Base-by-base conservation (phyloP, 2,888 invertebrate genomes). In the Cephus pygmeus region DNA sequence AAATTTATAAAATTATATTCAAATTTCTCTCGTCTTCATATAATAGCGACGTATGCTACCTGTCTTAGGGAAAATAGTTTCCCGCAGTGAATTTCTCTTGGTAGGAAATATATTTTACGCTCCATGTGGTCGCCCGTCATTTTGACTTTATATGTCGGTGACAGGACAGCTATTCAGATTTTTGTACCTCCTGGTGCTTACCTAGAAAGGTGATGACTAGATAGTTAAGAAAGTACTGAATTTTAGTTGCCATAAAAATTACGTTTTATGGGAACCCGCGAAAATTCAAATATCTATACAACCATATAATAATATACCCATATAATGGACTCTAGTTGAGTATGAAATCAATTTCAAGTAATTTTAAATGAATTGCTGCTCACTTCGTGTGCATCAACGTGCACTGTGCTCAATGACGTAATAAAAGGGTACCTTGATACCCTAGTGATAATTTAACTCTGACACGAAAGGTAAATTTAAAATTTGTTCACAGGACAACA, bases 161-260 rank as follows among this genome's bases (percentile, higher is more conserved):
- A 77, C 74, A 77, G 74, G 71, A 75, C 75, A 75, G 71, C 75
- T 69, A 31, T 71, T 77, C 31, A 56, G 56, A 34, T 71, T 71
- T 56, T 34, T 71, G 71, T 71, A 12, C 77, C 77, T 77, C 77
- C 77, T 30, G 77, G n/a, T 23, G 77, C 71, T 75, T 75, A 56
- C 71, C 75, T 75, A 71, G 77, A 75, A 77, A 75, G 77, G 77
- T 77, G 77, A 77, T 77, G 77, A 77, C 77, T 77, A 56, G 75
- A 75, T 77, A 77, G 69, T 77, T 75, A 71, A 77, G 69, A 34
- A 68, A 77, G 75, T 35, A 69, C 68, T 34, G 75, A 77, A 71
- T 69, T 75, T 11, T 9, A 75, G 15, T 75, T 74, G 75, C 40
- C 77, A 36, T 77, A 77, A 77, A 77, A 33, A 69, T 36, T n/a